Evolutionary conservation across 2,888 invertebrate species (phyloP), one percentile per base, ranked within the genome.

Genomic region (Odontocerum albicorne): DNA sequence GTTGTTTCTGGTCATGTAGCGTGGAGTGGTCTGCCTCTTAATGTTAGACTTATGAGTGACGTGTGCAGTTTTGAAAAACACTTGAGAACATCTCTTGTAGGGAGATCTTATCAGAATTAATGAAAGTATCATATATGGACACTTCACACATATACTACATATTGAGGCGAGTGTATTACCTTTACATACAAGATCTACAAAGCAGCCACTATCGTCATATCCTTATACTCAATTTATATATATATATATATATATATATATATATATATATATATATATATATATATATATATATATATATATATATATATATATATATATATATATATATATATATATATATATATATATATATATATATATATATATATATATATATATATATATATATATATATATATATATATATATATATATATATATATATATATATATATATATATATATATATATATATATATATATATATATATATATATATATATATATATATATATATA

Each of bases 201-300:
- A n/a, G n/a, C n/a, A n/a, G n/a, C n/a, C n/a, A n/a, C n/a, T n/a
- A n/a, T n/a, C n/a, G n/a, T n/a, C 10, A 27, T 27, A 27, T 27
- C 4, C n/a, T 10, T 35, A n/a, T 35, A 35, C 4, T 35, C 7
- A 8, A 35, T 35, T 10, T 35, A 35, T 35, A 35, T 35, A 35
- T 35, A 35, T 35, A 35, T 35, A 35, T 35, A 35, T 35, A 35
- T 35, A 35, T 35, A 35, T 35, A 35, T 35, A n/a, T 35, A 35
- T 35, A 35, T 35, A 35, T 35, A 35, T 35, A 35, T 35, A 35
- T 35, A 35, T 35, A 35, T 35, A 35, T 35, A 35, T 35, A n/a
- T 35, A 35, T 35, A 35, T 35, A 35, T 35, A 35, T 35, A 35
- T 35, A 35, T 35, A 35, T 35, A 35, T 35, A 35, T 35, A 35